Evolutionary conservation across 2,797 vertebrate species (phyloP).

Genomic region (Cirrhinus mrigala): DNA sequence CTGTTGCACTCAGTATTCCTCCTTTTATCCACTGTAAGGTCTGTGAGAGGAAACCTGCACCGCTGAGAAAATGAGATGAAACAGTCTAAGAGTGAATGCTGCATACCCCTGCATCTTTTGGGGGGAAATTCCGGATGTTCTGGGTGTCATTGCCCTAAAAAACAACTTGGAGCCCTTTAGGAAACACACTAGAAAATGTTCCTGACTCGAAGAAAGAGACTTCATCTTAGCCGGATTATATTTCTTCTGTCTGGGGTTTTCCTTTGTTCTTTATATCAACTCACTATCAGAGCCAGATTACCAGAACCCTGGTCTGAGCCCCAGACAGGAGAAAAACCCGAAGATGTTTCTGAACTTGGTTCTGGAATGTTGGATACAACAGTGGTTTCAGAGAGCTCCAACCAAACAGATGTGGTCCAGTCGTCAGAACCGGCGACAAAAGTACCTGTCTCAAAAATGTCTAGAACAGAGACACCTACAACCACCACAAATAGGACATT

Average conservation of each 20-base stretch:
- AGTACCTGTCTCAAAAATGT: conserved; percentile 32
- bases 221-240: conserved; percentile 82
- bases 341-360: conserved; percentile 65
- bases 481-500: conserved; percentile 76
- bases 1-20: conserved; percentile 44
- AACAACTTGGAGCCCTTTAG: conserved; percentile 67
- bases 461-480: conserved; percentile 53
- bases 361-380: conserved; percentile 63
- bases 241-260: conserved; percentile 84
- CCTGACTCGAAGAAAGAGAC: conserved; percentile 80
- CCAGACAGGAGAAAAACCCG: conserved; percentile 66
- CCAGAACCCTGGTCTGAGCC: conserved; percentile 72
- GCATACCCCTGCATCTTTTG: conserved; percentile 65
- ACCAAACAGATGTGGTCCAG: conserved; percentile 50
- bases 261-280: conserved; percentile 83
- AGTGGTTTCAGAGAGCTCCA: conserved; percentile 43
- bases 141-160: conserved; percentile 59
- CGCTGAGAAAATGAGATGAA: conserved; percentile 75
- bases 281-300: conserved; percentile 78
- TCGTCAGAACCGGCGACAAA: conserved; percentile 13
- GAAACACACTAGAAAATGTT: conserved; percentile 75
- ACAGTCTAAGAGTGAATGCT: conserved; percentile 52
- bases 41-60: conserved; percentile 53
- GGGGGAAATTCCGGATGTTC: conserved; percentile 63
- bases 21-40: conserved; percentile 56